Percentiles rank a stretch among this genome's conserved stretches.
Evolutionary conservation across 2,797 vertebrate species (phyloP).

Genomic region (Sebastes aleutianus): DNA sequence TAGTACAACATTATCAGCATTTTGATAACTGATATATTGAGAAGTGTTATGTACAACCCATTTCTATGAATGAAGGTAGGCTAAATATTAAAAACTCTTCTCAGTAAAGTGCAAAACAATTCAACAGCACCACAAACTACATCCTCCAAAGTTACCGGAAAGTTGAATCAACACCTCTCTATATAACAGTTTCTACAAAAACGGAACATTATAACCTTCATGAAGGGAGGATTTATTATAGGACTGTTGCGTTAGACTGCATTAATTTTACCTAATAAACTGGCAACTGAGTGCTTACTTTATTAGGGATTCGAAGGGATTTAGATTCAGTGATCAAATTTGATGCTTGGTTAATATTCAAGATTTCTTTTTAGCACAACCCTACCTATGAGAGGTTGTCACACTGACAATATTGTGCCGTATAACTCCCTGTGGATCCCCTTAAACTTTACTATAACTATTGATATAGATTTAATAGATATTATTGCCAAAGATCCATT

Average conservation of each 20-base stretch:
- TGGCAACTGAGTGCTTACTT: not conserved
- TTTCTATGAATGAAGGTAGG: not conserved
- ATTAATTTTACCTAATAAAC: not conserved
- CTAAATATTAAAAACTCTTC: not conserved
- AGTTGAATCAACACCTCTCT: not conserved
- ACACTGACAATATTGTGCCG: not conserved
- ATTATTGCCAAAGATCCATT: not conserved
- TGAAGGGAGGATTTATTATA: not conserved
- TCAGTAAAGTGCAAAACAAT: too few relatives aligned
- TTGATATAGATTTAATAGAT: not conserved
- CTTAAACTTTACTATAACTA: not conserved
- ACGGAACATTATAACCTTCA: not conserved
- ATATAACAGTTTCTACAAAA: too few relatives aligned
- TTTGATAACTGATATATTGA: not conserved
- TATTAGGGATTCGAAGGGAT: not conserved
- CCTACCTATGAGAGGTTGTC: not conserved
- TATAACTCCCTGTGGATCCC: not conserved
- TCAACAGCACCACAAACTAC: too few relatives aligned
- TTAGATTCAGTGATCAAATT: not conserved
- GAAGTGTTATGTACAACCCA: not conserved
- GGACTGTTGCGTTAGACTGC: too few relatives aligned
- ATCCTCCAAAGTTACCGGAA: too few relatives aligned
- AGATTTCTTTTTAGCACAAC: not conserved
- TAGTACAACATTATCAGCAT: not conserved
- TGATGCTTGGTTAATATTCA: not conserved